phyloP scores from a whole-genome alignment of 2,113 vertebrate species.

The Anser cygnoides region DNA sequence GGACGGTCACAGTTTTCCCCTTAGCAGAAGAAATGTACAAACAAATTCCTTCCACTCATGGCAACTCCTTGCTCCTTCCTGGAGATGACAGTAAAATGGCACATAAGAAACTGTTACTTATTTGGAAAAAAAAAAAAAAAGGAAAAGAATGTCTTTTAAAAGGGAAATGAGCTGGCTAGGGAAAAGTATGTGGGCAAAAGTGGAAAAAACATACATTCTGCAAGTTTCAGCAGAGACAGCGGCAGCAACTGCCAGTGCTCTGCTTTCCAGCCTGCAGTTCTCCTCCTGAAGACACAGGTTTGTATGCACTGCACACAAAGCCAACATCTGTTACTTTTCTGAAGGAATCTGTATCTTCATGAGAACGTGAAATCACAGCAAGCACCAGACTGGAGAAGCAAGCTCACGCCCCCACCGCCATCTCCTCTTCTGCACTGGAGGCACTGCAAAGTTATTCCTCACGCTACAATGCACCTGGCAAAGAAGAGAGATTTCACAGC shows the following conservation, averaged over 20 bases:
- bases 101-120: not conserved
- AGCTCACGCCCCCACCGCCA: not conserved
- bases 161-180: not conserved
- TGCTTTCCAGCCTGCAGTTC: conserved; percentile 5
- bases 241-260: not conserved
- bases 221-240: not conserved
- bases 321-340: not conserved
- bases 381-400: not conserved
- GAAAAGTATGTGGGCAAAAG: not conserved
- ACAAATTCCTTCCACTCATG: not conserved
- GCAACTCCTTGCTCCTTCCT: not conserved
- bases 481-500: not conserved
- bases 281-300: not conserved
- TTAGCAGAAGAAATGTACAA: not conserved
- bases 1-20: not conserved
- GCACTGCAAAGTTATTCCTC: not conserved
- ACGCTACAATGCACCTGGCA: not conserved
- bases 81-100: not conserved
- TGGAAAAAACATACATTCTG: not conserved
- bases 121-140: rapidly evolving
- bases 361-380: not conserved
- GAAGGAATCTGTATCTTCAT: not conserved
- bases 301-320: not conserved
- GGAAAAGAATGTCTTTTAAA: not conserved
- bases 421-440: not conserved